phyloP scores from a whole-genome alignment of 2,113 vertebrate genomes.

The Antidorcas marsupialis region DNA sequence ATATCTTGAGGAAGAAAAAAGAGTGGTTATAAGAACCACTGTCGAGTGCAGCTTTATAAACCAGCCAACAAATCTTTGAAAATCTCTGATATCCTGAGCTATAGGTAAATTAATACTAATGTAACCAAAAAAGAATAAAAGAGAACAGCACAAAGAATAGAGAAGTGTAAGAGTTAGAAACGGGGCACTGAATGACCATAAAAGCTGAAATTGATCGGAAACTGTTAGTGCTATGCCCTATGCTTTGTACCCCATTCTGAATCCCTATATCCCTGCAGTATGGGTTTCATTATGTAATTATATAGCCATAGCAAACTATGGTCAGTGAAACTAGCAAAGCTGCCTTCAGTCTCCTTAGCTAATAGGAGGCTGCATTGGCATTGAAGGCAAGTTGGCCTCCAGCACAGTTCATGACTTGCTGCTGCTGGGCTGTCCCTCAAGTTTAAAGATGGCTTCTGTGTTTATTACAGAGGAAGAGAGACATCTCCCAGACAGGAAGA shows the following conservation, averaged over 20 bases:
- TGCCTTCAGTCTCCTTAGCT: not conserved
- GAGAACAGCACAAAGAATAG: not conserved
- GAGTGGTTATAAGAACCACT: not conserved
- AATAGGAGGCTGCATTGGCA: not conserved
- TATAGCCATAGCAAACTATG: not conserved
- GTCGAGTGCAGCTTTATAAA: not conserved
- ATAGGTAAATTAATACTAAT: not conserved
- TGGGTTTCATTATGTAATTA: not conserved
- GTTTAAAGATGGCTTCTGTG: not conserved
- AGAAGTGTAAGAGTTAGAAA: not conserved
- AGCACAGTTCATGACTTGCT: fast-evolving
- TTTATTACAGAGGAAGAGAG: not conserved
- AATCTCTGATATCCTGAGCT: not conserved
- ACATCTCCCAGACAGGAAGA: not conserved
- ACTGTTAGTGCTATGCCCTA: not conserved
- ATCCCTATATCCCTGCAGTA: too few species aligned
- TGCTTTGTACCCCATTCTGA: not conserved
- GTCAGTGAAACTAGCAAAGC: not conserved
- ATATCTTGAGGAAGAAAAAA: not conserved
- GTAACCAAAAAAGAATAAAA: not conserved
- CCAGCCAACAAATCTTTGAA: not conserved
- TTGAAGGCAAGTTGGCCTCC: not conserved
- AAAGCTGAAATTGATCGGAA: not conserved
- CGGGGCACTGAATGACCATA: not conserved
- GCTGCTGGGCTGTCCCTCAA: not conserved